Evolutionary conservation across 1,140 invertebrate genomes (phyloP), one percentile per base, ranked within the genome.

Genomic region (Oedothorax gibbosus): DNA sequence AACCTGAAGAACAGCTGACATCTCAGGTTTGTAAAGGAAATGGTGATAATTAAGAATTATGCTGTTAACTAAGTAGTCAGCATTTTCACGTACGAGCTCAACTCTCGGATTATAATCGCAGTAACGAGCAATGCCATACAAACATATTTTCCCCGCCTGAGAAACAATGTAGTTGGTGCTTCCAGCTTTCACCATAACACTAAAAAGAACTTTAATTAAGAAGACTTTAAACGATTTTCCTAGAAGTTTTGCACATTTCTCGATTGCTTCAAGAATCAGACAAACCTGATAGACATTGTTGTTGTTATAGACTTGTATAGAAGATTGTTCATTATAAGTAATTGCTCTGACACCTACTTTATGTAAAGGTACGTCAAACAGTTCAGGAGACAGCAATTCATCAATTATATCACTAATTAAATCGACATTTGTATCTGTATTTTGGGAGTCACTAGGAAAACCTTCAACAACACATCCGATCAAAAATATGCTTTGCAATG

Each of bases 41-140:
- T 85, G 73, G 21, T 78, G 75, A 53, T 77, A 77, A 21, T 77
- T 69, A 49, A 85, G 50, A 76, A 35, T 68, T 11, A 85, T 69
- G 1, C 53, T 69, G 51, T 85, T 85, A 7, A 71, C 49, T 21
- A 85, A 60, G 14, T 85, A 85, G 64, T 85, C 82, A 50, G 66
- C 66, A 78, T 85, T 85, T 12, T 78, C 65, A 6, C 51, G 49
- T 20, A 85, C 71, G 20, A 85, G 75, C 15, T 85, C 75, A 0
- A 21, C 3, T 10, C 76, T 49, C 12, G 82, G 77, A 8, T 9
- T 10, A 62, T 85, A 85, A 5, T 68, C 71, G 57, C 80, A 83
- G 35, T 15, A 65, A 15, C 75, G 18, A 15, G 80, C 57, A 75
- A 83, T 83, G 60, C 20, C 35, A 50, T 20, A 51, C 9, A 83